Evolutionary conservation across 2,888 invertebrate genomes (phyloP).

Genomic region (Drosophila subsilvestris): DNA sequence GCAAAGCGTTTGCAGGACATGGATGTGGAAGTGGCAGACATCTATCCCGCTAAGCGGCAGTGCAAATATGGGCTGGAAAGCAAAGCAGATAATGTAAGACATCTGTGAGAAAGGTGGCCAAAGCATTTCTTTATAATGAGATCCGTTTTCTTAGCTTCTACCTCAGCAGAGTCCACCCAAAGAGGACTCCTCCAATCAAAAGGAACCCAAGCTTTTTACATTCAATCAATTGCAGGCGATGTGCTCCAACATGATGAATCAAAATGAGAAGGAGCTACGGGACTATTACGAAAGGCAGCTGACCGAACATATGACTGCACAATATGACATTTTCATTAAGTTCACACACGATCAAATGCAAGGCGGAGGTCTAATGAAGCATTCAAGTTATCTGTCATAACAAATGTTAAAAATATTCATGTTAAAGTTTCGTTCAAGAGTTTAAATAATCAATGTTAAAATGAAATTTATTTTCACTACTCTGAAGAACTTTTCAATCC

Average conservation of each 20-base stretch:
- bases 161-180: neutral
- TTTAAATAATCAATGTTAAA: neutral
- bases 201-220: conserved; percentile 4
- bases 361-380: neutral
- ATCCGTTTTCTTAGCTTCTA: neutral
- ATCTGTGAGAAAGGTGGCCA: neutral
- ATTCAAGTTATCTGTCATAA: conserved; percentile 16
- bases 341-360: conserved; percentile 35
- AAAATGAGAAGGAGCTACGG: conserved; percentile 3
- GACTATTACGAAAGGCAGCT: conserved; percentile 17
- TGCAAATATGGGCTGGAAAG: neutral
- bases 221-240: conserved; percentile 10
- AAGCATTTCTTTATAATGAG: neutral
- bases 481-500: neutral
- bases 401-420: neutral
- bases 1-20: neutral
- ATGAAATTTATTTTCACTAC: neutral
- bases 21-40: neutral
- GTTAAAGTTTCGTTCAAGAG: neutral
- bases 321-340: conserved; percentile 35
- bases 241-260: conserved; percentile 8
- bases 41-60: neutral
- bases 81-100: neutral
- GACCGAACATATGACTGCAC: conserved; percentile 13
- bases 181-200: no score